Evolutionary conservation across 1,140 invertebrate species (phyloP), one percentile per base, ranked within the genome.

Genomic region (Drosophila arizonae): DNA sequence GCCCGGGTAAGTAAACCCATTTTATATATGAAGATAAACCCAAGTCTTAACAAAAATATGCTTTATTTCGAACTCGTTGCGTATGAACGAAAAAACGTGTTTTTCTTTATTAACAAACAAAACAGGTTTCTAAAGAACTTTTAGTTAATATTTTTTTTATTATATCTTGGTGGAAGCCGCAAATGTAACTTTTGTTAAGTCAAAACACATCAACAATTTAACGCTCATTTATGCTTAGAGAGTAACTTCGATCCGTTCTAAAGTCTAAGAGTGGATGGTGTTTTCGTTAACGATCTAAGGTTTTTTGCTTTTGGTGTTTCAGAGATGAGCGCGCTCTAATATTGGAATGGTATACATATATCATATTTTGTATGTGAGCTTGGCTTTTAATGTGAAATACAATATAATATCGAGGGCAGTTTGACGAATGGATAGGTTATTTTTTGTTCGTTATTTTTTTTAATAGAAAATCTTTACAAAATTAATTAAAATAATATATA

Each of bases 1-100:
- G 72, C 95, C 96, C 13, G 97, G 97, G 97, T 98, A 92, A 96
- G 96, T 95, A 39, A 1, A 4, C 13, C 24, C 2, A 15, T 9
- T 9, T 2, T 33, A 46, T 3, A 28, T 17, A 15, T 24, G 26
- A 17, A 63, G 28, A 46, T 36, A 45, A 41, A 9, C 9, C 13
- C 11, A 13, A 30, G 15, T 30, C 26, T 84, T 87, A 88, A 88
- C 79, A 88, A 88, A 88, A 88, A 88, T 88, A 88, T 84, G 73
- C 63, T 88, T 88, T 88, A 88, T 88, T 87, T 55, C 71, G 62
- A 89, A 88, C 79, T 76, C 55, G 72, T 76, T 78, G 77, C 77
- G 50, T 67, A 70, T 28, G 63, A 79, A 77, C 51, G 61, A 63
- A 62, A 68, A 68, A 68, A 63, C 50, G 24, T 60, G 17, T 33